Conservation (phyloP, 2,888 invertebrate species). For the Hirudinaria manillensis region DNA sequence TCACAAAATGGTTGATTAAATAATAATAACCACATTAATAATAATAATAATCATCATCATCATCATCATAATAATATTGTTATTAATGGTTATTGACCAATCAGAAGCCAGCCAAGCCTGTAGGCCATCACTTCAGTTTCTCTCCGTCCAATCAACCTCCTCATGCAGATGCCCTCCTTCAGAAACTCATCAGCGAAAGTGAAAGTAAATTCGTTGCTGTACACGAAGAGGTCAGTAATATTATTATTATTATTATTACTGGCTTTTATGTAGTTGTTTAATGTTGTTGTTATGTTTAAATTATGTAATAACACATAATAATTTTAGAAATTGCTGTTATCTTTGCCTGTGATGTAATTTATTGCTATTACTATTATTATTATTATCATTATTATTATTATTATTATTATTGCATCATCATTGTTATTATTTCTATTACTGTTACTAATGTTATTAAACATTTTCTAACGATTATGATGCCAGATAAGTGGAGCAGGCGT, state of each 20-base stretch:
- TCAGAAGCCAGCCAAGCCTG: not conserved
- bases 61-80: too few relatives aligned
- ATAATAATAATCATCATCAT: not conserved
- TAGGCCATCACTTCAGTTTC: slow-evolving; percentile 9
- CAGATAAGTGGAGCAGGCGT: slow-evolving; percentile 52
- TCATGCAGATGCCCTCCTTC: slow-evolving; percentile 59
- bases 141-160: slow-evolving; percentile 42
- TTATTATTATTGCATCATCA: not conserved
- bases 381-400: not conserved
- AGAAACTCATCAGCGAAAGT: slow-evolving; percentile 80
- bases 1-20: too few relatives aligned
- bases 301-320: too few relatives aligned
- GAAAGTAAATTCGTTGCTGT: slow-evolving; percentile 90
- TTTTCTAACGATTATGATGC: not conserved
- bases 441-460: too few relatives aligned
- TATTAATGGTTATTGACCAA: not conserved
- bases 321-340: too few relatives aligned
- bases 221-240: slow-evolving; percentile 74
- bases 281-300: too few relatives aligned
- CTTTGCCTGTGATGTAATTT: not conserved
- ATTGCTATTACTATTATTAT: not conserved
- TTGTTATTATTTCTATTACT: not conserved
- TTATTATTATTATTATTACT: not conserved
- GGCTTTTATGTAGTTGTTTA: too few relatives aligned
- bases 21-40: too few relatives aligned